Base-by-base conservation (phyloP, 2,113 vertebrate species). In the Tor tambroides region DNA sequence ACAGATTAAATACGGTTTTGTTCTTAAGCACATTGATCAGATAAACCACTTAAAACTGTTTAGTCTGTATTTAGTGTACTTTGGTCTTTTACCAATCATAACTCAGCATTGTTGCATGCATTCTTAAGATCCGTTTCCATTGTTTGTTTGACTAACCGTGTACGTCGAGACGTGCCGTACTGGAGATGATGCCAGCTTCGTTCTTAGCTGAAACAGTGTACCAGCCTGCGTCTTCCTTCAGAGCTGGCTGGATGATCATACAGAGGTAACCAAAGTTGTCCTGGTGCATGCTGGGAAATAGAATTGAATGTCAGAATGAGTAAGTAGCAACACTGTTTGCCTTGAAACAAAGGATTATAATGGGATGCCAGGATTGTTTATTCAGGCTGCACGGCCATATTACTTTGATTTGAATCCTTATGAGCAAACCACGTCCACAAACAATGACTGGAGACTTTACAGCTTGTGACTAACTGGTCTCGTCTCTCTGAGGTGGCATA, bases 171-270 rank as follows among this genome's bases (percentile, higher is more conserved):
- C 98, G 96, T 84, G 98, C 98, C 0, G 98, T 99, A 89, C 96
- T 99, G 72, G 98, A 99, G 26, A 99, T 96, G 35, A 99, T 99
- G 74, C 98, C 98, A 0, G 98, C 98, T 15, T 99, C 98, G 0
- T 99, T 99, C 94, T 99, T 99, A 87, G 98, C 98, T 0, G 98
- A 99, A 51, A 99, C 97, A 0, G 98, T 99, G 77, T 99, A 99
- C 98, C 98, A 99, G 21, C 98, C 98, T 0, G 97, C 98, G 3
- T 99, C 98, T 72, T 99, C 98, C 86, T 99, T 99, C 56, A 95
- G 93, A 88, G 98, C 95, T 23, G 97, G 97, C 93, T 99, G 98
- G 93, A 99, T 97, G 90, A 99, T 97, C 96, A 99, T 97, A 91
- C 98, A 99, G 87, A 99, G 94, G 94, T 99, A 99, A 89, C 98